Conservation (phyloP, 2,888 invertebrate genomes). For the Acanthoscelides obtectus region DNA sequence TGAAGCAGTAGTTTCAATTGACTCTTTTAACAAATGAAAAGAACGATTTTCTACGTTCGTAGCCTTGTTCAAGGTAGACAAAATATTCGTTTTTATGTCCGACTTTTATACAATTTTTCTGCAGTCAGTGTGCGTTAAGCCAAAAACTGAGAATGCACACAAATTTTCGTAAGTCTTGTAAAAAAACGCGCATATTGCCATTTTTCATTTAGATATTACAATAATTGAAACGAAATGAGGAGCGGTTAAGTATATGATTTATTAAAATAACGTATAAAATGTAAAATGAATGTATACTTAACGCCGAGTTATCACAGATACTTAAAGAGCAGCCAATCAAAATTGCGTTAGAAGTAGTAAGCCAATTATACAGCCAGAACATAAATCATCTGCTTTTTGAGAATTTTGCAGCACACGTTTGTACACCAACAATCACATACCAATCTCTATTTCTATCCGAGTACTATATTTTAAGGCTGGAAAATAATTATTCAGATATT, state of each 20-base stretch:
- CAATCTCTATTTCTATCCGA: conserved; percentile 22
- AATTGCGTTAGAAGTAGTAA: conserved; percentile 7
- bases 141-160: too few species aligned
- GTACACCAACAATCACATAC: conserved; percentile 25
- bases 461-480: conserved; percentile 20
- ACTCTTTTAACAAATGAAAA: too few species aligned
- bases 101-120: too few species aligned
- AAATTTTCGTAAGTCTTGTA: too few species aligned
- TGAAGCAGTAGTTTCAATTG: too few species aligned
- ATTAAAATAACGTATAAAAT: conserved; percentile 12
- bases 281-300: conserved; percentile 6
- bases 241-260: conserved; percentile 6
- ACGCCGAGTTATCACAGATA: conserved; percentile 1
- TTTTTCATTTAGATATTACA: too few species aligned
- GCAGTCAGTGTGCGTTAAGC: too few species aligned
- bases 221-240: conserved; percentile 8
- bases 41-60: too few species aligned
- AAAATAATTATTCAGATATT: conserved; percentile 16
- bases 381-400: background rate
- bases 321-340: conserved; percentile 3
- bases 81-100: too few species aligned
- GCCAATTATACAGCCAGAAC: background rate
- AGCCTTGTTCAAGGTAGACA: too few species aligned
- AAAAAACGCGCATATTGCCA: too few species aligned
- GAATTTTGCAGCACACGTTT: conserved; percentile 11